Evolutionary conservation across 2,888 invertebrate genomes (phyloP), one percentile per base, ranked within the genome.

Genomic region (Machimus rusticus): DNA sequence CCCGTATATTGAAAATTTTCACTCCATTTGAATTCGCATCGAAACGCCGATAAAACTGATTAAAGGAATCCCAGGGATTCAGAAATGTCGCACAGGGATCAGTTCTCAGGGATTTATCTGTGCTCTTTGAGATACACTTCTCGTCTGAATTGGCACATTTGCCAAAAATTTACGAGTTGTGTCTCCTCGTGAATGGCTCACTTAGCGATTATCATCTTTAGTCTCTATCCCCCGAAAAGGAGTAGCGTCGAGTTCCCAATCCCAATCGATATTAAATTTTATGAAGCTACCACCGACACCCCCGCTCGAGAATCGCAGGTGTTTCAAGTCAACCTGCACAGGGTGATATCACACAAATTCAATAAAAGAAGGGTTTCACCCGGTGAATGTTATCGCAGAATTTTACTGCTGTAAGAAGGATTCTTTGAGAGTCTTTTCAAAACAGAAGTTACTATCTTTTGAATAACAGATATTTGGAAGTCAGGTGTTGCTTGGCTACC

Each of bases 161-260:
- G 37, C 76, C 66, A 57, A 82, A 55, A 82, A 82, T 82, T 82
- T 82, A 82, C 82, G 82, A 82, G 57, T 82, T 82, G 31, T 82
- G 82, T 82, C 82, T 46, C 39, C 78, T 57, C 82, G 37, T 82
- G 57, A 82, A 82, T 82, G 82, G 82, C 28, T 82, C 82, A 82
- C 82, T 82, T 82, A 82, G 82, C 82, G 82, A 82, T 82, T 82
- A 82, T 82, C 57, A 66, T 82, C 82, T 82, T 66, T n/a, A 76
- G 37, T 14, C 55, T 46, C 34, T 82, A 23, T 19, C 82, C 55
- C 34, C n/a, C 39, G 16, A 46, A 31, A 34, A 3, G 16, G 37
- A 14, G 23, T 82, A 37, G 19, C 57, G 34, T 6, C 34, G 34
- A 34, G 34, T 34, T n/a, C 16, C 34, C 12, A 55, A 37, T 16